A percentile compares a stretch with the other conserved stretches of the same genome.
phyloP scores from a whole-genome alignment of 1,140 invertebrate species.

The Eciton burchellii region DNA sequence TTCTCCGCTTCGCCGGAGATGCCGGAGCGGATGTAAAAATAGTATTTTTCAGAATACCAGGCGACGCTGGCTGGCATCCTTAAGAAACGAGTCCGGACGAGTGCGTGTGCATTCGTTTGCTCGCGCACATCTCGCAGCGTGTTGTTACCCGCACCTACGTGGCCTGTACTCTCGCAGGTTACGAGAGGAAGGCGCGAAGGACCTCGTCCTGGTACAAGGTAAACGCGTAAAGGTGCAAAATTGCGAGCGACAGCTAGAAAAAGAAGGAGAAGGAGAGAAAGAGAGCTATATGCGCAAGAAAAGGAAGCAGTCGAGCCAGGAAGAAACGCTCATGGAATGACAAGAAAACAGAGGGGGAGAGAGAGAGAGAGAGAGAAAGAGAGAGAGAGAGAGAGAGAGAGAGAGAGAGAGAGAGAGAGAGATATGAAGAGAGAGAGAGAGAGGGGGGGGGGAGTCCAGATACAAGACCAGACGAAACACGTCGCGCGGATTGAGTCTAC shows the following conservation, averaged over 20 bases:
- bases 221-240: constrained; percentile 56
- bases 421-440: constrained; percentile 20
- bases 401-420: no score
- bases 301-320: no score
- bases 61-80: not conserved
- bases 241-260: constrained; percentile 9
- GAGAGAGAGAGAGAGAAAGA: constrained; percentile 14
- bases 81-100: constrained; percentile 22
- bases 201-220: constrained; percentile 32
- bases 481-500: constrained; percentile 61
- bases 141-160: constrained; percentile 18
- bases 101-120: constrained; percentile 40
- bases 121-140: constrained; percentile 5
- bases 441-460: constrained; percentile 44
- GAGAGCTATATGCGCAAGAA: no score
- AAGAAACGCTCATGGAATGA: not conserved
- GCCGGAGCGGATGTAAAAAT: constrained; percentile 3
- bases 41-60: constrained; percentile 33
- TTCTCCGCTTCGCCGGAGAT: not conserved
- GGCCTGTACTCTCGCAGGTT: constrained; percentile 22
- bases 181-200: constrained; percentile 23
- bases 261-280: not conserved
- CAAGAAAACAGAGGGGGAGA: not conserved
- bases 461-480: constrained; percentile 64
- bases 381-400: constrained; percentile 4